phyloP scores from a whole-genome alignment of 2,113 vertebrate genomes.

The Neomonachus schauinslandi region DNA sequence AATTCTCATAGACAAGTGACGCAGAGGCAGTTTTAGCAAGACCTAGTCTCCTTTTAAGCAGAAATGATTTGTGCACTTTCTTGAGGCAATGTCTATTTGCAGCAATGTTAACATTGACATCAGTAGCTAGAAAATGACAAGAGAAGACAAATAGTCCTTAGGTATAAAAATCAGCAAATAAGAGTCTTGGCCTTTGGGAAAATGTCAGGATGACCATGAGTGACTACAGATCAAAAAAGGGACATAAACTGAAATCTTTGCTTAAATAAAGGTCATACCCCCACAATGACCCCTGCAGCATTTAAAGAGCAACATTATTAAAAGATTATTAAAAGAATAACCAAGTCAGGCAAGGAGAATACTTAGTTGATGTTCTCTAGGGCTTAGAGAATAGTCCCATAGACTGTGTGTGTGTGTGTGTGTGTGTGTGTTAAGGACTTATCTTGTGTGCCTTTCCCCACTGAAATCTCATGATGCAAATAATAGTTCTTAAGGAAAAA shows the following conservation, averaged over 20 bases:
- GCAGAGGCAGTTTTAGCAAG: constrained; percentile 51
- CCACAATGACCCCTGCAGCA: neutral
- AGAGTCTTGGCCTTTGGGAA: constrained; percentile 30
- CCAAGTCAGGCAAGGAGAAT: neutral
- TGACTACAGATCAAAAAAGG: neutral
- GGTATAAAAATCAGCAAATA: constrained; percentile 37
- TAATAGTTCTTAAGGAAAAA: neutral
- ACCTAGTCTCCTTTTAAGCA: constrained; percentile 60
- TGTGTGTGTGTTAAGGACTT: neutral
- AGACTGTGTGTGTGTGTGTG: neutral
- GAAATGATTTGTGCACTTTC: constrained; percentile 74
- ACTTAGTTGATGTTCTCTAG: neutral
- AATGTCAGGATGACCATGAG: constrained; percentile 43
- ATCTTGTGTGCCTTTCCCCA: rapidly evolving
- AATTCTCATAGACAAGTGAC: constrained; percentile 56
- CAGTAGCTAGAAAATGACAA: constrained; percentile 69
- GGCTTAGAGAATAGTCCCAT: neutral
- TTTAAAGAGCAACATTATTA: neutral
- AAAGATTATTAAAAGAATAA: neutral
- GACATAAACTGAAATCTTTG: neutral
- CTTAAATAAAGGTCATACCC: neutral
- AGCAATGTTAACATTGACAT: constrained; percentile 70
- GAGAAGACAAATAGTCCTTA: constrained; percentile 41
- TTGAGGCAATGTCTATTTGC: constrained; percentile 64
- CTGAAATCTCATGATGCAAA: neutral